Conservation (phyloP, 92 coral and sea anemone genomes). For the Actinernus sp. region DNA sequence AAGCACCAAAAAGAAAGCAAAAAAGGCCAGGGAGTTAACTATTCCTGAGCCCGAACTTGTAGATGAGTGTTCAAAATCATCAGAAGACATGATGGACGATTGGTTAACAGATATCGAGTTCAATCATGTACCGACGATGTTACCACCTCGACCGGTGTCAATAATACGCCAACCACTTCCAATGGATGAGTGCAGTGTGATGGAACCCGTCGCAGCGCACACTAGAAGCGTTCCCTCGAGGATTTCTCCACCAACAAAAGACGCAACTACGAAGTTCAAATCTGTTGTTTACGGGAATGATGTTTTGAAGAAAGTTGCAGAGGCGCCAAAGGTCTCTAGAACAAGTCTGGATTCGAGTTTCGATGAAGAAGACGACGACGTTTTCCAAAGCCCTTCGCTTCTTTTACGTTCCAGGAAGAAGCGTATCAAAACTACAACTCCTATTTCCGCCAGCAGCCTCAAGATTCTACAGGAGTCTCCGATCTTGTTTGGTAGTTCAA, state of each 20-base stretch:
- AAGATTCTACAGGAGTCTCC: slow-evolving; percentile 93
- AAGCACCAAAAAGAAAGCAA: neutral
- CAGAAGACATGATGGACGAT: slow-evolving; percentile 42
- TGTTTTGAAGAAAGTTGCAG: slow-evolving; percentile 6
- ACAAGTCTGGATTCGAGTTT: slow-evolving; percentile 48
- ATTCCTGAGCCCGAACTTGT: slow-evolving; percentile 9
- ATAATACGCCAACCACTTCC: no score
- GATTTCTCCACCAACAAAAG: slow-evolving; percentile 14
- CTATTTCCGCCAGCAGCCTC: slow-evolving; percentile 81
- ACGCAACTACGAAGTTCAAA: slow-evolving; percentile 1
- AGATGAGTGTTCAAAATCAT: slow-evolving; percentile 57
- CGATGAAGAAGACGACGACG: slow-evolving; percentile 62
- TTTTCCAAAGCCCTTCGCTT: slow-evolving; percentile 50
- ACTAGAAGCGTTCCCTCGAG: neutral
- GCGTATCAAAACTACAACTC: slow-evolving; percentile 54
- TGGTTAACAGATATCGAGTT: slow-evolving; percentile 56
- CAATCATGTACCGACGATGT: slow-evolving; percentile 10
- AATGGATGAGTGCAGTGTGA: no score
- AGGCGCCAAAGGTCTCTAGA: neutral
- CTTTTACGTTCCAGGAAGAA: slow-evolving; percentile 20
- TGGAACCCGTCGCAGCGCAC: neutral
- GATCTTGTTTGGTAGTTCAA: slow-evolving; percentile 32
- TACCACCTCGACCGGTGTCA: neutral
- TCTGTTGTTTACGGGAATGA: slow-evolving; percentile 59
- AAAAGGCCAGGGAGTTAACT: neutral